These are phyloP conservation scores for Toxotes lorentzi DNA, from an alignment of 2,797 vertebrate species.

Conservation along the genomic window DNA sequence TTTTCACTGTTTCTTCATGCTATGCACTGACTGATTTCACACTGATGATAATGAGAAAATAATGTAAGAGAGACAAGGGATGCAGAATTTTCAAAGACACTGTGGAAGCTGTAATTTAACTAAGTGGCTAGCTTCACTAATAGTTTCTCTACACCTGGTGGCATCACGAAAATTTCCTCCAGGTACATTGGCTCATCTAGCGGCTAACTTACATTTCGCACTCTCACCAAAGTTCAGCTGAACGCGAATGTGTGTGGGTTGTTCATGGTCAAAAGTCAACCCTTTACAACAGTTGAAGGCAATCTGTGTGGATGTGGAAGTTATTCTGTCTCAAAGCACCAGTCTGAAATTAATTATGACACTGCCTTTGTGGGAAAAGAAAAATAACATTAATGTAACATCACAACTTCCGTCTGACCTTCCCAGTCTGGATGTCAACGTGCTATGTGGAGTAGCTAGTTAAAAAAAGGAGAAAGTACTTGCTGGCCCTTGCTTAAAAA, in stretches of 20 bases:
- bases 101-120: not conserved
- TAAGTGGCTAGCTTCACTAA: not conserved
- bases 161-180: not conserved
- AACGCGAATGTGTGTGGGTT: not conserved
- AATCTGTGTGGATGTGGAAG: not conserved
- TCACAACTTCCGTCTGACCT: not conserved
- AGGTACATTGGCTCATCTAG: not conserved
- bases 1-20: conserved; percentile 35
- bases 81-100: conserved; percentile 1
- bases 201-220: not conserved
- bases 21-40: conserved; percentile 32
- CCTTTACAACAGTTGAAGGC: not conserved
- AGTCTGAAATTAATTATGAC: not conserved
- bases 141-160: not conserved
- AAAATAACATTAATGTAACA: not conserved
- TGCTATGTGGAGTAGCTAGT: not conserved
- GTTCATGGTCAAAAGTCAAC: not conserved
- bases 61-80: conserved; percentile 9
- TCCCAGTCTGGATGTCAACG: conserved; percentile 5
- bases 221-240: not conserved
- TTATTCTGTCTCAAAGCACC: not conserved
- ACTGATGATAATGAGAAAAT: conserved; percentile 14
- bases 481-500: not conserved
- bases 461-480: not conserved
- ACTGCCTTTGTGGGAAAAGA: not conserved